Percentiles rank a stretch among this genome's conserved stretches.
Evolutionary conservation across 2,797 vertebrate species (phyloP).

Genomic region (Eutrigla gurnardus): DNA sequence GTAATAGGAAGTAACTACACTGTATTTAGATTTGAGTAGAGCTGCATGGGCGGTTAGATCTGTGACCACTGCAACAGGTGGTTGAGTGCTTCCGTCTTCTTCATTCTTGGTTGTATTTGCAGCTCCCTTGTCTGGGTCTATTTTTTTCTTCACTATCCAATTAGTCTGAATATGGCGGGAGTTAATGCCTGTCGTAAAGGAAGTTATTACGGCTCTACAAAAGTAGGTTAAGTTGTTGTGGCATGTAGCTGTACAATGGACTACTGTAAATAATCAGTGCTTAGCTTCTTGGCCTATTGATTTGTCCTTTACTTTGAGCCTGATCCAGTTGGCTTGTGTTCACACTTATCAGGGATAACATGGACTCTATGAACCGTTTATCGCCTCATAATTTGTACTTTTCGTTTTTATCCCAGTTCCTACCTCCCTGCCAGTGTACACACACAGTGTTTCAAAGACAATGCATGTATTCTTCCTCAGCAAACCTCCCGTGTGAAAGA

Average conservation of each 20-base stretch:
- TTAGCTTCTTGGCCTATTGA: slow-evolving; percentile 69
- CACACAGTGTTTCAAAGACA: slow-evolving; percentile 57
- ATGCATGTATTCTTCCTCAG: slow-evolving; percentile 55
- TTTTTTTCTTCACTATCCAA: neutral
- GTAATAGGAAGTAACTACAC: neutral
- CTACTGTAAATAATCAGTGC: slow-evolving; percentile 57
- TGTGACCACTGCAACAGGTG: neutral
- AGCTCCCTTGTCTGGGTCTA: neutral
- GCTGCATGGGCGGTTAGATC: neutral
- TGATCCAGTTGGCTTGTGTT: slow-evolving; percentile 46
- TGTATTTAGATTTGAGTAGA: neutral
- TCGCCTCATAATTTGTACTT: slow-evolving; percentile 43
- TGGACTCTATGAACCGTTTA: slow-evolving; percentile 44
- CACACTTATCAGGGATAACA: slow-evolving; percentile 34
- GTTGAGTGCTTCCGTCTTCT: neutral
- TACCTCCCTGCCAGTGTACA: slow-evolving; percentile 53
- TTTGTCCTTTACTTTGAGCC: slow-evolving; percentile 56
- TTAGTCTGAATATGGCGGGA: slow-evolving; percentile 20
- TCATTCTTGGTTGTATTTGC: slow-evolving; percentile 2
- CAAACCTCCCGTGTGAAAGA: slow-evolving; percentile 55
- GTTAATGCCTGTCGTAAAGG: slow-evolving; percentile 51
- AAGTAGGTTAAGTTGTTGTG: slow-evolving; percentile 58
- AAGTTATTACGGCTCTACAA: slow-evolving; percentile 35
- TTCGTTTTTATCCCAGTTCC: slow-evolving; percentile 35
- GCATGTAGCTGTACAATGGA: slow-evolving; percentile 53